Conservation (phyloP, 2,113 vertebrate species). For the Entelurus aequoreus region DNA sequence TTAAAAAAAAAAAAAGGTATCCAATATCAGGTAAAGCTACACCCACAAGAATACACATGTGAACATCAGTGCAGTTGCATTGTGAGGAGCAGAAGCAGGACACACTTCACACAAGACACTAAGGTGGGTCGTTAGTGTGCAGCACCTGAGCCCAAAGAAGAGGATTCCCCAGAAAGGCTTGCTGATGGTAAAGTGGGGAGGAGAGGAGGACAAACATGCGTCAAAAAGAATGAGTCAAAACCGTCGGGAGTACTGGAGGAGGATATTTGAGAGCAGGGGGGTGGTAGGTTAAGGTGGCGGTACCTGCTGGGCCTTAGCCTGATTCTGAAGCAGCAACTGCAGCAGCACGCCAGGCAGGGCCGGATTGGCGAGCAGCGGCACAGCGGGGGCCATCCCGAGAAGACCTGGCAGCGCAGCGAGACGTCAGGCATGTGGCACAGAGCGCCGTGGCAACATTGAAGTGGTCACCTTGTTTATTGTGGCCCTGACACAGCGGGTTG, state of each 20-base stretch:
- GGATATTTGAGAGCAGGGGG: neutral
- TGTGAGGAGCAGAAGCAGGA: neutral
- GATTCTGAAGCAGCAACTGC: slow-evolving; percentile 84
- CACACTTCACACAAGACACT: slow-evolving; percentile 55
- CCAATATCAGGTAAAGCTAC: no score
- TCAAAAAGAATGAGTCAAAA: neutral
- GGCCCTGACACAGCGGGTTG: slow-evolving; percentile 78
- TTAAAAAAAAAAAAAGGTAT: no score
- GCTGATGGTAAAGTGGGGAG: slow-evolving; percentile 60
- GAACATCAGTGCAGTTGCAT: neutral
- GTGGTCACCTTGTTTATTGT: slow-evolving; percentile 77
- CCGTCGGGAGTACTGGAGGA: slow-evolving; percentile 10
- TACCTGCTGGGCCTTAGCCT: slow-evolving; percentile 84
- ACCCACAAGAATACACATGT: no score
- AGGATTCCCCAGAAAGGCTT: slow-evolving; percentile 73
- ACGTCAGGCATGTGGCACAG: neutral
- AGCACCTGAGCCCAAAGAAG: slow-evolving; percentile 76
- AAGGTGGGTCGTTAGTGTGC: slow-evolving; percentile 71
- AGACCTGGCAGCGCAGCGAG: slow-evolving; percentile 70
- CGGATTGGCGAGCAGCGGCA: slow-evolving; percentile 78
- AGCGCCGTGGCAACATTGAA: neutral
- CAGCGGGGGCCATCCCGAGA: slow-evolving; percentile 77
- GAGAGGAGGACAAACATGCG: slow-evolving; percentile 13
- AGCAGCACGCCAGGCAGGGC: slow-evolving; percentile 81
- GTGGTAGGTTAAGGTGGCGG: neutral